Base-by-base conservation (phyloP, 2,888 invertebrate genomes). In the Mantis religiosa region DNA sequence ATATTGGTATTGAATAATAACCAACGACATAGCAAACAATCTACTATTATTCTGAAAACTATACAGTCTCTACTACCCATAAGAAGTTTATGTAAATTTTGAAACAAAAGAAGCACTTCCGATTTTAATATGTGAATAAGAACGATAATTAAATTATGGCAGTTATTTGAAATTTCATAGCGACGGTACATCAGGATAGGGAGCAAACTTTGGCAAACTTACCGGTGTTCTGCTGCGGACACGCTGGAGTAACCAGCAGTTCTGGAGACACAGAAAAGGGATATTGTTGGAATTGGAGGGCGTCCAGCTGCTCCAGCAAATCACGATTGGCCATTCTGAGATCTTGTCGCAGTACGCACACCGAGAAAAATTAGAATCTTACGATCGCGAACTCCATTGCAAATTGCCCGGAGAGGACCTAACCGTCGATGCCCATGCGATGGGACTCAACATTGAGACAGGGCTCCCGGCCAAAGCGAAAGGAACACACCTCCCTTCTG, bases 231-330 rank as follows among this genome's bases (percentile, higher is more conserved):
- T 20, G 71, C 27, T 71, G 86, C 9, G 15, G 86, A 81, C 85
- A 87, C 28, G 87, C 88, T 25, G 90, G 89, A 15, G 88, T 47
- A 27, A 85, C 87, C 14, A 89, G 89, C 15, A 90, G 87, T 81
- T 90, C 90, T 8, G 90, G 89, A 30, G 90, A 90, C 20, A 90
- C 86, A n/a, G 90, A 88, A 81, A 89, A 89, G 6, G 90, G 90
- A 83, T 90, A 90, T 28, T 82, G 87, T 28, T 90, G 89, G 85
- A 89, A 90, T 54, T 90, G 90, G n/a, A 90, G 88, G 25, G 89
- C 85, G 54, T 90, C 90, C 84, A 90, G 83, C 54, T 90, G 90
- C 30, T 84, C 84, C 25, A 88, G 20, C 8, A 88, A 71, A 1
- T 81, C 88, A 9, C 88, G 34, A 54, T 89, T 89, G 28, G 88